Percentiles rank a stretch among this genome's conserved stretches.
These are phyloP conservation scores for Cerastis leucographa DNA, from an alignment of 2,888 invertebrate species.

Conservation along the genomic window DNA sequence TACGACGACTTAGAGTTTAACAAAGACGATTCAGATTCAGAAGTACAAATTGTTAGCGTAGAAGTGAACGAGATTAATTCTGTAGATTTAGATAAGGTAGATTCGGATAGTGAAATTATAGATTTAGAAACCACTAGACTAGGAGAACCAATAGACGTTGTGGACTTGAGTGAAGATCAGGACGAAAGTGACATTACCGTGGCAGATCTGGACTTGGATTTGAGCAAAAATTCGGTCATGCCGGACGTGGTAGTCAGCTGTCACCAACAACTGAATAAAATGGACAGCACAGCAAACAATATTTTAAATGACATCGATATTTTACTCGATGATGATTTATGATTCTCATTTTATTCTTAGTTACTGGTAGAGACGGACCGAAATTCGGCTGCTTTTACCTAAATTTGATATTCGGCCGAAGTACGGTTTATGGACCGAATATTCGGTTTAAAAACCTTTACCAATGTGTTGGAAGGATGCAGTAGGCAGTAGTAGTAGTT, in stretches of 20 bases:
- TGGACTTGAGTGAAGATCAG: conserved; percentile 83
- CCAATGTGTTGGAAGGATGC: no score
- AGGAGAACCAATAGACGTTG: conserved; percentile 80
- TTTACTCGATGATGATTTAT: conserved; percentile 81
- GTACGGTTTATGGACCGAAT: no score
- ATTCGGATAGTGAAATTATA: conserved; percentile 79
- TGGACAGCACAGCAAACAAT: conserved; percentile 71
- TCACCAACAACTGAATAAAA: conserved; percentile 74
- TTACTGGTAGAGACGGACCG: not conserved
- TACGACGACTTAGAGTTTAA: conserved; percentile 69
- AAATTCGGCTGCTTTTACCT: no score
- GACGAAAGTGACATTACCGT: conserved; percentile 78
- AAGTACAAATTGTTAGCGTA: conserved; percentile 85
- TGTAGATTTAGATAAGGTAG: conserved; percentile 71
- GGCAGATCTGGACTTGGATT: conserved; percentile 77
- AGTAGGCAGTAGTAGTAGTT: no score
- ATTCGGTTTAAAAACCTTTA: no score
- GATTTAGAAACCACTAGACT: conserved; percentile 79
- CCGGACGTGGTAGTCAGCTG: conserved; percentile 88
- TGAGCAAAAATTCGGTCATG: conserved; percentile 78
- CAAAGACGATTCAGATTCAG: conserved; percentile 83
- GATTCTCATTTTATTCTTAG: conserved; percentile 67
- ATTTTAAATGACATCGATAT: conserved; percentile 79
- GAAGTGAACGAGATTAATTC: conserved; percentile 72
- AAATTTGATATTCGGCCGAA: no score